These are phyloP conservation scores for Botia kubotai DNA, from an alignment of 2,797 vertebrate species.

Conservation along the genomic window DNA sequence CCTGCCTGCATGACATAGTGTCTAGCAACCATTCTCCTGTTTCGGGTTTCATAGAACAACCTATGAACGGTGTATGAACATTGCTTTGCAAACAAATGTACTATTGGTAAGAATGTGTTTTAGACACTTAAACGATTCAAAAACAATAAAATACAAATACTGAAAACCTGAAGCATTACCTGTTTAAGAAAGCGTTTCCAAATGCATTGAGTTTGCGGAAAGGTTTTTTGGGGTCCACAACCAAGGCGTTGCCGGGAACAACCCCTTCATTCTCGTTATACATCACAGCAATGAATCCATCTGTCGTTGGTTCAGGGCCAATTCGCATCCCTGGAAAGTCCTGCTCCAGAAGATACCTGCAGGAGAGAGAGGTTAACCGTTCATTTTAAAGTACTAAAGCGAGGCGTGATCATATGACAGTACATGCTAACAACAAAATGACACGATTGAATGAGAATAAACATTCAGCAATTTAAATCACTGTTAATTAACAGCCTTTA, in stretches of 20 bases:
- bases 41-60: not conserved
- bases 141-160: too few species aligned
- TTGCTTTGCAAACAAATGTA: too few species aligned
- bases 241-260: constrained; percentile 92
- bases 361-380: constrained; percentile 17
- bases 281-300: constrained; percentile 98
- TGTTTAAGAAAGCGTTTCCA: constrained; percentile 95
- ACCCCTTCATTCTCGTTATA: constrained; percentile 90
- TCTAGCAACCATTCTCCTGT: not conserved
- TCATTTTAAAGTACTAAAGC: not conserved
- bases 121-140: too few species aligned
- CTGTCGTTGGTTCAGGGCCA: constrained; percentile 94
- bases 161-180: constrained; percentile 71
- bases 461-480: not conserved
- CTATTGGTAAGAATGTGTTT: too few species aligned
- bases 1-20: not conserved
- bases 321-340: constrained; percentile 98
- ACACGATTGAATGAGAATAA: not conserved
- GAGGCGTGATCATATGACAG: not conserved
- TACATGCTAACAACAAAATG: not conserved
- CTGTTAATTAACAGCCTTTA: not conserved
- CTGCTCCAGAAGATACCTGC: constrained; percentile 92
- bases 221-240: constrained; percentile 95
- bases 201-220: constrained; percentile 95
- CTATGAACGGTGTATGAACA: not conserved